Evolutionary conservation across 2,797 vertebrate genomes (phyloP), one percentile per base, ranked within the genome.

Genomic region (Ptychadena robeensis): DNA sequence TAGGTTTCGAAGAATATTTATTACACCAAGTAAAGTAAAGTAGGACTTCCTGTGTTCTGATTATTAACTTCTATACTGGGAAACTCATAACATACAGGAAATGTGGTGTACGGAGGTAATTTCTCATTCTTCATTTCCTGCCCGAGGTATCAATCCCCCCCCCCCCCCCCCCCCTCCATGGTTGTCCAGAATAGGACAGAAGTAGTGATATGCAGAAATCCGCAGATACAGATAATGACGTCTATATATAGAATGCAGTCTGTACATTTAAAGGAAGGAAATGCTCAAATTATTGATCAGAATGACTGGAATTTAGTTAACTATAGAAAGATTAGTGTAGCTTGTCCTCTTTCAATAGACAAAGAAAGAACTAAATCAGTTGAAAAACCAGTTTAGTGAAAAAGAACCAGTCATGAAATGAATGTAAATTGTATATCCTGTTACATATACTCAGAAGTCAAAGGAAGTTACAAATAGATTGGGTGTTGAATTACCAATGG

Each of bases 71-170:
- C 53, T 14, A 63, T 28, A 73, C 30, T 79, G 25, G 12, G 35
- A 70, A 80, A 34, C 71, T 80, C 67, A 70, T 80, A 80, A 63
- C 48, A 61, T 70, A 28, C 77, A 61, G 77, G 77, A 79, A 79
- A 79, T 79, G 77, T 38, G 66, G 5, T 32, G 25, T 38, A 34
- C 66, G 67, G 77, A 80, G 67, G 67, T 80, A 70, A 80, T 80
- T 80, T 80, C 66, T 80, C 77, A 70, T 63, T 70, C 66, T 37
- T n/a, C 6, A 25, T 71, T 71, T 80, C 77, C 77, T 80, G 77
- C 31, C 77, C 77, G 77, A 80, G 67, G 48, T n/a, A 64, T 67
- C 9, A 53, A 68, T 64, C 59, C 10, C n/a, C 59, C 59, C 28
- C 18, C 10, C n/a, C 59, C 59, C 28, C 18, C 75, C 27, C 22